Conservation (phyloP, 2,113 vertebrate genomes). For the Phrynosoma blainvillii region DNA sequence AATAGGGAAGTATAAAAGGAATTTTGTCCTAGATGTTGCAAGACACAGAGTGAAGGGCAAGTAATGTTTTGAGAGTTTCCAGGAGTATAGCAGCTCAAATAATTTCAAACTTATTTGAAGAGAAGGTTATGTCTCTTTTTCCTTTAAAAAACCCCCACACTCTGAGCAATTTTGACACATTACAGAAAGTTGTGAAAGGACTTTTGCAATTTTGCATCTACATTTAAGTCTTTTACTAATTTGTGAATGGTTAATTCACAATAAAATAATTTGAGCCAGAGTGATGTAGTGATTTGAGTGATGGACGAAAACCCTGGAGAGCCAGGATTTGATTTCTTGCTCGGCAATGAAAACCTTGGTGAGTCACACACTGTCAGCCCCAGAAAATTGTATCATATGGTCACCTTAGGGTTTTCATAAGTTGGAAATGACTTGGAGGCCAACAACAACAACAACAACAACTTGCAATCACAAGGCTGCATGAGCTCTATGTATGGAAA, state of each 20-base stretch:
- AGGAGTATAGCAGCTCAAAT: background rate
- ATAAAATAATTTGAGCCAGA: too few relatives aligned
- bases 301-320: too few relatives aligned
- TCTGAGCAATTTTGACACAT: background rate
- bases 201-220: background rate
- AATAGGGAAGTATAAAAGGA: background rate
- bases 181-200: background rate
- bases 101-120: background rate
- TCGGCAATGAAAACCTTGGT: too few relatives aligned
- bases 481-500: too few relatives aligned
- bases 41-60: background rate
- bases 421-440: too few relatives aligned
- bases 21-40: background rate
- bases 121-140: background rate
- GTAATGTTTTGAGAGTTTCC: background rate
- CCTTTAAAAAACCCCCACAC: background rate
- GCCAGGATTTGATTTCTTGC: too few relatives aligned
- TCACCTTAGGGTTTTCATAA: too few relatives aligned
- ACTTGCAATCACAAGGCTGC: too few relatives aligned
- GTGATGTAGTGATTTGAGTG: too few relatives aligned
- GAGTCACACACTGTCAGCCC: too few relatives aligned
- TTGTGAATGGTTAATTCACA: background rate
- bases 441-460: too few relatives aligned
- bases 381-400: too few relatives aligned
- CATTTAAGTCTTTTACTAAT: background rate